A percentile compares a stretch with the other conserved stretches of the same genome.
Evolutionary conservation across 2,113 vertebrate species (phyloP).

Genomic region (Notarius quadriscutis): DNA sequence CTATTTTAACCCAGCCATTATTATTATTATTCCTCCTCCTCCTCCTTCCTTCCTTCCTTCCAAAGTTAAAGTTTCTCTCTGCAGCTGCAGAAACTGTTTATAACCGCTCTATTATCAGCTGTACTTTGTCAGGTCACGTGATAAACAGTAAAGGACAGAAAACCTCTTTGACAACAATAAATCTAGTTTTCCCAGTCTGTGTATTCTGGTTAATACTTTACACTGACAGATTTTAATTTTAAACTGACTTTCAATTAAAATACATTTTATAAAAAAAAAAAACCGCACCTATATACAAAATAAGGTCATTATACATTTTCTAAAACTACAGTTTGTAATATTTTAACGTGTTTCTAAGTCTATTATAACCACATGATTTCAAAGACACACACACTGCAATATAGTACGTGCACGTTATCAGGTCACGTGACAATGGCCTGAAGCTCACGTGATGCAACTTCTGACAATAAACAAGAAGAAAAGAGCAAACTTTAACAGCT

Average conservation of each 20-base stretch:
- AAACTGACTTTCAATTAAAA: neutral
- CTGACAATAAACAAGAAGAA: neutral
- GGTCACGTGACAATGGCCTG: neutral
- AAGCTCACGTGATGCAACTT: neutral
- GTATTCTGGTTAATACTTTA: neutral
- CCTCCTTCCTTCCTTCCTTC: no score
- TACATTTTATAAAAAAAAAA: neutral
- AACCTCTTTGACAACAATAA: neutral
- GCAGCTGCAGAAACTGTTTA: neutral
- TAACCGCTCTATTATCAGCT: neutral
- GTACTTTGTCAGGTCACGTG: slow-evolving; percentile 28
- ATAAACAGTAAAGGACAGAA: neutral
- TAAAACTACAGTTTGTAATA: neutral
- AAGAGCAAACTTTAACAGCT: neutral
- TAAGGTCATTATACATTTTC: neutral
- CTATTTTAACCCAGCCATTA: neutral
- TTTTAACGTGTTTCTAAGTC: neutral
- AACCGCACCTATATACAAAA: no score
- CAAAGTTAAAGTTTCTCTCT: neutral
- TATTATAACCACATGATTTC: neutral
- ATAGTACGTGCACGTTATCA: neutral
- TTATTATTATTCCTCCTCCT: no score
- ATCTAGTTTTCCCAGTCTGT: neutral
- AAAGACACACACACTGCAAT: neutral
- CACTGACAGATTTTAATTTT: neutral